Conservation (phyloP, 2,113 vertebrate genomes). For the Hassar affinis region DNA sequence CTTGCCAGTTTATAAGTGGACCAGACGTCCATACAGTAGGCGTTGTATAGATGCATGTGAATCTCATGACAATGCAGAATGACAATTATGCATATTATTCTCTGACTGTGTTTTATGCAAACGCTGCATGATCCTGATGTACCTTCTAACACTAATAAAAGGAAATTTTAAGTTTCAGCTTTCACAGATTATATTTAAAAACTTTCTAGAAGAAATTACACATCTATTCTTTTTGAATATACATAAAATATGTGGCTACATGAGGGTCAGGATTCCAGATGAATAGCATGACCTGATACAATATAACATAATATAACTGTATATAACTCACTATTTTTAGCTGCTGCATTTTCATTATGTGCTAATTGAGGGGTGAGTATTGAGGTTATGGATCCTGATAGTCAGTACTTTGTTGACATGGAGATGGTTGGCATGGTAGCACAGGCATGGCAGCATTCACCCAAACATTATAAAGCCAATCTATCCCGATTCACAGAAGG, state of each 20-base stretch:
- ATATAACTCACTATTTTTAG: slow-evolving; percentile 8
- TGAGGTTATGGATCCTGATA: slow-evolving; percentile 45
- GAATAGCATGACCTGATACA: not conserved
- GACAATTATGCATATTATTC: not conserved
- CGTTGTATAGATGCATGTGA: not conserved
- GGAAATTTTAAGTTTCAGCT: not conserved
- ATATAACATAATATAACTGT: not conserved
- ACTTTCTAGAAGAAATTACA: not conserved
- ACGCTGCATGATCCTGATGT: not conserved
- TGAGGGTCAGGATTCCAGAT: not conserved
- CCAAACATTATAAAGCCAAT: slow-evolving; percentile 1
- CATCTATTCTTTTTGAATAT: not conserved
- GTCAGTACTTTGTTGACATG: slow-evolving; percentile 58
- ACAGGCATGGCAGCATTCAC: slow-evolving; percentile 48
- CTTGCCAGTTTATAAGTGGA: not conserved
- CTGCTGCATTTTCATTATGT: not conserved
- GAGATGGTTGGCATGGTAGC: slow-evolving; percentile 52
- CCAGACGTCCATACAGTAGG: not conserved
- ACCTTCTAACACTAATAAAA: not conserved
- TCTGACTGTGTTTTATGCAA: not conserved
- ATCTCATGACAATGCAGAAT: not conserved
- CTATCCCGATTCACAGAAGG: not conserved
- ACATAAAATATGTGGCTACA: not conserved
- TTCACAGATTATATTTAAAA: not conserved
- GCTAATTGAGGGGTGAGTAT: slow-evolving; percentile 4